phyloP scores from a whole-genome alignment of 2,113 vertebrate species.

The Xiphophorus hellerii region DNA sequence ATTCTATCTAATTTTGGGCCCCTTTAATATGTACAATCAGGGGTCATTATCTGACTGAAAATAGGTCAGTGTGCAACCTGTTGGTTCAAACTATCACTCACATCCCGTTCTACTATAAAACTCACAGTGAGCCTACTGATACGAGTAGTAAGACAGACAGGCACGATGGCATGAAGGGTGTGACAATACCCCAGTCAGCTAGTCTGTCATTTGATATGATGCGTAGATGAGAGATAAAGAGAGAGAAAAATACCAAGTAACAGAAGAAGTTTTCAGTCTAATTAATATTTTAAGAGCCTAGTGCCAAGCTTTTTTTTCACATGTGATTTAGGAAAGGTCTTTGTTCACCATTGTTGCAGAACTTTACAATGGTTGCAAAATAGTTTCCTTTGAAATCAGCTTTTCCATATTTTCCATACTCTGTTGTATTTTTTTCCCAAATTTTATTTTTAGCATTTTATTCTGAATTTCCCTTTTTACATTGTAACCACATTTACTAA shows the following conservation, averaged over 20 bases:
- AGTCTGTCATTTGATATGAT: conserved; percentile 69
- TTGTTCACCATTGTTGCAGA: conserved; percentile 27
- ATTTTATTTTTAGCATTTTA: too few species aligned
- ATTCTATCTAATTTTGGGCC: neutral
- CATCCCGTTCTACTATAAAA: conserved; percentile 5
- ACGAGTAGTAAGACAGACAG: conserved; percentile 5
- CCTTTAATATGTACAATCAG: neutral
- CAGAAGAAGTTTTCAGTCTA: conserved; percentile 41
- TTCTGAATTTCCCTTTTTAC: too few species aligned
- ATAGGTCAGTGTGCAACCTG: neutral
- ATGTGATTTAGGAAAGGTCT: conserved; percentile 38
- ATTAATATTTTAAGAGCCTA: conserved; percentile 75
- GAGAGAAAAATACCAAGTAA: conserved; percentile 24
- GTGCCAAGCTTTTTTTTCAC: conserved; percentile 63
- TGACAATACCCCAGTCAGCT: conserved; percentile 51
- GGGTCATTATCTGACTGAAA: neutral
- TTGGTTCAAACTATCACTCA: conserved; percentile 11
- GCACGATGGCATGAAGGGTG: conserved; percentile 10
- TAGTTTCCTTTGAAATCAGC: neutral
- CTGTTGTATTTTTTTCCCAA: too few species aligned
- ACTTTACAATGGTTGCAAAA: conserved; percentile 15
- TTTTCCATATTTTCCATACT: too few species aligned
- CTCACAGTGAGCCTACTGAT: conserved; percentile 35
- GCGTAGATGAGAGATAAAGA: conserved; percentile 27
- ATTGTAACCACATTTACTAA: too few species aligned